Base-by-base conservation (phyloP, 2,797 vertebrate species). In the Sebastes iracundus region DNA sequence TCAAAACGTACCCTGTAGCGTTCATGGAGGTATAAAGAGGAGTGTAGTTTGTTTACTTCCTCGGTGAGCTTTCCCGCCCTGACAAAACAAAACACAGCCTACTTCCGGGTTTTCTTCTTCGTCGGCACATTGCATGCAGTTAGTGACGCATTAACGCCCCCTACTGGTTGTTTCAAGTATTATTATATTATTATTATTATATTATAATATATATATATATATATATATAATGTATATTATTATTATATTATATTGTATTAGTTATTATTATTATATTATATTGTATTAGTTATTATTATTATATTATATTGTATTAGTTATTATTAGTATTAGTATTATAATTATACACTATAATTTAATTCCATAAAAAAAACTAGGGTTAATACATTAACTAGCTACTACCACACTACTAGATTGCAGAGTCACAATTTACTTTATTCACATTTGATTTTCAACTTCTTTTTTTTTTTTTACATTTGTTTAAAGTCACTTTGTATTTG, bases 61-160 rank as follows among this genome's bases (percentile, higher is more conserved):
- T 12, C 3, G 0, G 5, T 4, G 7, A 7, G 0, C 14, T 70
- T 90, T 92, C 82, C 82, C 90, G 88, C 90, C 75, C 23, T 46
- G 4, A 49, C 5, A n/a, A 64, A 32, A 10, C 46, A 63, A 87
- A 83, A 83, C n/a, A 80, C 28, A 32, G 0, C 3, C 3, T 2
- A 23, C 69, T 87, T 94, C 90, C 90, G 81, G 63, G 30, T 73
- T 3, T 14, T 46, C 33, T 85, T 88, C 90, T 89, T 90, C 68
- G 52, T 86, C 67, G 77, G 8, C 1, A 52, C 16, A 13, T 70
- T 58, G 2, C 1, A 6, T 12, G 3, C 3, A 2, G 1, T 5
- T 5, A 27, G 10, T 20, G 52, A 18, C 0, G 16, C 65, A 16
- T 13, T 59, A 75, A 1, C 42, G 75, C 83, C 78, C 25, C 65